Conservation (phyloP, 1,140 invertebrate genomes). For the Sweltsa coloradensis region DNA sequence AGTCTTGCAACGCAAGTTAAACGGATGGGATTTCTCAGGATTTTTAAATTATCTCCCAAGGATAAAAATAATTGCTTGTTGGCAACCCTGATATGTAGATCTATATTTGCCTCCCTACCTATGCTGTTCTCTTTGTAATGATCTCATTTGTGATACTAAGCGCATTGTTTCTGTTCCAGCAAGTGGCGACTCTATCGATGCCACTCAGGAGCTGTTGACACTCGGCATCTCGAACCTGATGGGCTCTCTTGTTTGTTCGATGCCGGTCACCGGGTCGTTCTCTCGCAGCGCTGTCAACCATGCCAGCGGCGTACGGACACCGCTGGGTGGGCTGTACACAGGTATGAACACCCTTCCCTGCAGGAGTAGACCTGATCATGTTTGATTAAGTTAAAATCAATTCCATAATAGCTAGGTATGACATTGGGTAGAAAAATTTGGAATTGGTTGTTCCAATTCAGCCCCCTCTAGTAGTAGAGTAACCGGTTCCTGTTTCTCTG, state of each 20-base stretch:
- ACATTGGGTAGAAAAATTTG: too few relatives aligned
- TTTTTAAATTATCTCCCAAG: too few relatives aligned
- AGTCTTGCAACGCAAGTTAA: too few relatives aligned
- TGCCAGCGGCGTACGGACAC: constrained; percentile 81
- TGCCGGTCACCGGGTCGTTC: constrained; percentile 87
- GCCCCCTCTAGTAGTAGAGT: too few relatives aligned
- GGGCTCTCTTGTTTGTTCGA: constrained; percentile 80
- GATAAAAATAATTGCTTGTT: too few relatives aligned
- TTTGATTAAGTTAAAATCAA: not conserved
- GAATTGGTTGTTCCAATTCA: too few relatives aligned
- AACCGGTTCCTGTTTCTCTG: too few relatives aligned
- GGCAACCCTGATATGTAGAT: too few relatives aligned
- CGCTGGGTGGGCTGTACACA: constrained; percentile 77
- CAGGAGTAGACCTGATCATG: not conserved
- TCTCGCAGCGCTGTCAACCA: constrained; percentile 88
- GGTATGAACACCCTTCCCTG: constrained; percentile 34
- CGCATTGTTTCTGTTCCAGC: constrained; percentile 31
- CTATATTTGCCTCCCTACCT: too few relatives aligned
- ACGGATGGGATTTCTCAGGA: too few relatives aligned
- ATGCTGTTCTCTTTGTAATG: not conserved
- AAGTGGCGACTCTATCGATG: constrained; percentile 61
- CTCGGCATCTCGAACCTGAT: constrained; percentile 76
- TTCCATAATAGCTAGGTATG: too few relatives aligned
- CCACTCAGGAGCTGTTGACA: constrained; percentile 73
- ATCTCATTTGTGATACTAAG: not conserved